A percentile compares a stretch with the other conserved stretches of the same genome.
These are phyloP conservation scores for Sepiola atlantica DNA, from an alignment of 2,888 invertebrate genomes.

Conservation along the genomic window DNA sequence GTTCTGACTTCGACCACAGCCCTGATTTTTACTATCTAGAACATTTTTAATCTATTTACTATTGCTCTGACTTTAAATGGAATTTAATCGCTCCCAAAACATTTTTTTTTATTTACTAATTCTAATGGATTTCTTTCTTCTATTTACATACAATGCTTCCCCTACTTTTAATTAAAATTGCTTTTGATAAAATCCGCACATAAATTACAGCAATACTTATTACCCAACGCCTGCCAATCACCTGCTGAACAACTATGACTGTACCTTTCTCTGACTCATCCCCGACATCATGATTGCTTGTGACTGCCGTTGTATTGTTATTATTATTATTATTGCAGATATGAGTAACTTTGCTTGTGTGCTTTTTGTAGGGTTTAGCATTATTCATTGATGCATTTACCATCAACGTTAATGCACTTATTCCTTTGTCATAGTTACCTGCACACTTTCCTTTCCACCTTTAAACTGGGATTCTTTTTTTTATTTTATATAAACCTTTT, in stretches of 20 bases:
- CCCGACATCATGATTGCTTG: neutral
- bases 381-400: neutral
- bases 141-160: neutral
- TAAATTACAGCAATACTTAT: neutral
- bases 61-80: neutral
- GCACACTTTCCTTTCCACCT: neutral
- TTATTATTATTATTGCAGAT: neutral
- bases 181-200: neutral
- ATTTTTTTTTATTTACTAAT: neutral
- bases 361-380: neutral
- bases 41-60: neutral
- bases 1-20: too few relatives aligned
- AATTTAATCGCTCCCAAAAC: neutral
- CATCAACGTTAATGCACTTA: neutral
- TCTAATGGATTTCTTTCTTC: neutral
- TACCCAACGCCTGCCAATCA: neutral
- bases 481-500: neutral
- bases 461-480: too few relatives aligned
- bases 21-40: neutral
- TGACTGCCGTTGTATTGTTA: neutral
- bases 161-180: neutral
- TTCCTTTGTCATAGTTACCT: neutral
- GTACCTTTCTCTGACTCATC: neutral
- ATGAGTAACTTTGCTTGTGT: neutral
- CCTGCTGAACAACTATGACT: neutral